phyloP scores from a whole-genome alignment of 2,888 invertebrate species.

The Eupithecia vulgata region DNA sequence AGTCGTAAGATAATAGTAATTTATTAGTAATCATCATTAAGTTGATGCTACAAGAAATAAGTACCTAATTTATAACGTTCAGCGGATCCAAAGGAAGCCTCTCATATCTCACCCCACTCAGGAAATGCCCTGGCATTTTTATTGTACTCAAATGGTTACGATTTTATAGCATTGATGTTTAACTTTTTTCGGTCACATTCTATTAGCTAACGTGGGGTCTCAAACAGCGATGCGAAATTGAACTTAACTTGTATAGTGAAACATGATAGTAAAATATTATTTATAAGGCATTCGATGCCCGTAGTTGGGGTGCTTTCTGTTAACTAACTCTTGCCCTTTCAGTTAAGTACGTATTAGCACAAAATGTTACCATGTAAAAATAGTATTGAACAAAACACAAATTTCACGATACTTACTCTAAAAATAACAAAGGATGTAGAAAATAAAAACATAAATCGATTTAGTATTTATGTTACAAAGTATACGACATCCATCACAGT shows the following conservation, averaged over 20 bases:
- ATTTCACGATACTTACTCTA: not conserved
- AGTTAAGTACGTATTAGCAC: not conserved
- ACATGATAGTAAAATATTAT: slow-evolving; percentile 17
- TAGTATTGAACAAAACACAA: not conserved
- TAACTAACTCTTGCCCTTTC: slow-evolving; percentile 10
- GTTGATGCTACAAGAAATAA: not conserved
- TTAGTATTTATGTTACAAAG: slow-evolving; percentile 10
- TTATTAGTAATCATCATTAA: not conserved
- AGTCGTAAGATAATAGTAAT: no score
- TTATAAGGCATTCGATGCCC: slow-evolving; percentile 29
- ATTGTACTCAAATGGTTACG: slow-evolving; percentile 9
- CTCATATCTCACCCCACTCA: not conserved
- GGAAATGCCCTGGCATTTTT: slow-evolving; percentile 16
- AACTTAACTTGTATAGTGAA: slow-evolving; percentile 27
- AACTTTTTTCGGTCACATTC: slow-evolving; percentile 22
- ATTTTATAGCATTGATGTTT: slow-evolving; percentile 13
- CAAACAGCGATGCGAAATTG: slow-evolving; percentile 41
- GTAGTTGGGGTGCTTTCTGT: slow-evolving; percentile 24
- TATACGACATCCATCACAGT: slow-evolving; percentile 17
- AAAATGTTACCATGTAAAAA: not conserved
- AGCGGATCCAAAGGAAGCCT: slow-evolving; percentile 4
- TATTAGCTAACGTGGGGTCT: slow-evolving; percentile 19
- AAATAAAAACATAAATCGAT: not conserved
- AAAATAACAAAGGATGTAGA: not conserved
- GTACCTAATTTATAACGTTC: not conserved